Percentiles rank a stretch among this genome's conserved stretches.
Conservation (phyloP, 2,113 vertebrate species). For the Pao palembangensis region DNA sequence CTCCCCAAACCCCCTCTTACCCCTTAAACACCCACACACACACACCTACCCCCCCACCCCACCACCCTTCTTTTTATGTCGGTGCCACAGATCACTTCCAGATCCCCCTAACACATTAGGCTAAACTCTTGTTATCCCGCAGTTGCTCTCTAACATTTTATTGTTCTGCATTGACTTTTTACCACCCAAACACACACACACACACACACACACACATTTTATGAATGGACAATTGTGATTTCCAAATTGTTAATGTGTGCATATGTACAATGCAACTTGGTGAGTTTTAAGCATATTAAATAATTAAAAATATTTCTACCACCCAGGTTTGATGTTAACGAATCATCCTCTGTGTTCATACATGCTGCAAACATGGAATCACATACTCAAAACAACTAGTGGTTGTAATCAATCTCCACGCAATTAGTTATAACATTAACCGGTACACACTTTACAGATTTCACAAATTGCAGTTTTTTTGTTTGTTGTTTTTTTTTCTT, state of each 20-base stretch:
- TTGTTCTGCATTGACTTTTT: slow-evolving; percentile 6
- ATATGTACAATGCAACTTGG: too few species aligned
- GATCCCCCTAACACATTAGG: slow-evolving; percentile 47
- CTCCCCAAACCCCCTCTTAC: slow-evolving; percentile 37
- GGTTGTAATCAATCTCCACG: too few species aligned
- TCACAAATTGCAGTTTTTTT: background rate
- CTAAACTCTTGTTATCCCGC: slow-evolving; percentile 16
- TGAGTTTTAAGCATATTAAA: too few species aligned
- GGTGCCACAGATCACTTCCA: slow-evolving; percentile 62
- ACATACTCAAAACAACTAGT: too few species aligned
- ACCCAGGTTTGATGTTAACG: too few species aligned
- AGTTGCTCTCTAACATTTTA: slow-evolving; percentile 24
- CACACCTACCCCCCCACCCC: slow-evolving; percentile 12
- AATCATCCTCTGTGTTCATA: too few species aligned
- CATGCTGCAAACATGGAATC: too few species aligned
- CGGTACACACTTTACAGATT: too few species aligned
- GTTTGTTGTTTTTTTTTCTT: background rate
- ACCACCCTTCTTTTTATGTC: slow-evolving; percentile 40
- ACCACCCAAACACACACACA: slow-evolving; percentile 1
- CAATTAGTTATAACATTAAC: too few species aligned
- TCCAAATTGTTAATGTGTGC: too few species aligned
- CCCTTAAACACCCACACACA: slow-evolving; percentile 27
- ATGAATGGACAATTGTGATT: slow-evolving; percentile 30
- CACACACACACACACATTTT: slow-evolving; percentile 14
- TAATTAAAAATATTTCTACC: too few species aligned